A percentile compares a stretch with the other conserved stretches of the same genome.
Conservation (phyloP, 2,888 invertebrate species). For the Trissoscelio sp. region DNA sequence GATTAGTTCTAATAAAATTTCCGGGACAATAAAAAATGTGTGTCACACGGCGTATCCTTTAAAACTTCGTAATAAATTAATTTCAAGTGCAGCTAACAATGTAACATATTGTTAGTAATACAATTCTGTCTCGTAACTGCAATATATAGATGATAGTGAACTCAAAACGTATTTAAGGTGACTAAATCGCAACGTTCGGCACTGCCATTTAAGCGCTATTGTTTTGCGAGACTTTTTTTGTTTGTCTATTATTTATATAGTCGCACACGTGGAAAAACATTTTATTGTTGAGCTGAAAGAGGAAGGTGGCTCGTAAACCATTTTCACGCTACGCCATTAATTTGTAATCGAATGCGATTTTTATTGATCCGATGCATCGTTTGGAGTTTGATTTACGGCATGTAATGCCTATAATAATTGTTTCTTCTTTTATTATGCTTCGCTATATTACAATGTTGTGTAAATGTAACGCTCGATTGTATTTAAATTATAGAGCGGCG, state of each 20-base stretch:
- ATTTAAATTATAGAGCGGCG: constrained; percentile 4
- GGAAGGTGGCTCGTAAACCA: background rate
- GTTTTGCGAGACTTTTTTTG: background rate
- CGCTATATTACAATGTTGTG: background rate
- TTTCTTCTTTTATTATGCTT: background rate
- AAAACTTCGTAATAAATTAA: constrained; percentile 19
- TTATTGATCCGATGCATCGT: background rate
- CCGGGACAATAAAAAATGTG: background rate
- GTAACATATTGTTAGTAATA: constrained; percentile 29
- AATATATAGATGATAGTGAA: constrained; percentile 28
- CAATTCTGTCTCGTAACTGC: background rate
- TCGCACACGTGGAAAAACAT: background rate
- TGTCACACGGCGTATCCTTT: background rate
- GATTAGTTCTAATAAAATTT: constrained; percentile 25
- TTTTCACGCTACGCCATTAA: background rate
- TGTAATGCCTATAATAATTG: constrained; percentile 5
- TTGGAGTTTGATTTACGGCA: background rate
- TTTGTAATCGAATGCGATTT: background rate
- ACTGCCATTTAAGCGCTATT: background rate
- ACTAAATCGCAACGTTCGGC: constrained; percentile 3
- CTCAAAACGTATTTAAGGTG: constrained; percentile 19
- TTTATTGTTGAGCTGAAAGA: background rate
- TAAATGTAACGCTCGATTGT: constrained; percentile 1
- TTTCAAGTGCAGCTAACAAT: constrained; percentile 16
- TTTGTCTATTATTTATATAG: too few relatives aligned